phyloP scores from a whole-genome alignment of 2,888 invertebrate genomes.

The Limenitis camilla region DNA sequence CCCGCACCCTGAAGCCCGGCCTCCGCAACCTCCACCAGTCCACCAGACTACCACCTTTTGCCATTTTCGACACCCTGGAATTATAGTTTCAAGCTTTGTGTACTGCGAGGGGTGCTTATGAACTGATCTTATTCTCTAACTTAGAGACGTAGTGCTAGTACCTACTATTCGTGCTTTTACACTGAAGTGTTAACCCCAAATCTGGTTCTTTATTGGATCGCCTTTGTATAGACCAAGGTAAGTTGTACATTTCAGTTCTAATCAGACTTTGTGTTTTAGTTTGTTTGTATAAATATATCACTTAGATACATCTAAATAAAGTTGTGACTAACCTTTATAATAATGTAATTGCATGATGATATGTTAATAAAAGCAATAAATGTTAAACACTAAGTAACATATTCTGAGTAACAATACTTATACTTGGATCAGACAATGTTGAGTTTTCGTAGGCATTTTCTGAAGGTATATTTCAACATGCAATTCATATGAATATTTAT shows the following conservation, averaged over 20 bases:
- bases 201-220: conserved; percentile 68
- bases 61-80: conserved; percentile 37
- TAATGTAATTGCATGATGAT: conserved; percentile 15
- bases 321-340: conserved; percentile 24
- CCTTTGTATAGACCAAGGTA: conserved; percentile 52
- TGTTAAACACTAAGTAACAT: neutral
- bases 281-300: conserved; percentile 15
- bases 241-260: conserved; percentile 31
- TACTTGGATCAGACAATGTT: no score
- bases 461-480: no score
- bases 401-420: no score
- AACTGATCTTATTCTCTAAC: conserved; percentile 47
- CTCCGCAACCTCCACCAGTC: conserved; percentile 35
- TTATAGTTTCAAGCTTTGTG: conserved; percentile 40
- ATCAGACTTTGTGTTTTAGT: conserved; percentile 5
- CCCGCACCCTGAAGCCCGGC: conserved; percentile 51
- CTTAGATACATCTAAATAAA: conserved; percentile 11
- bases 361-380: conserved; percentile 13
- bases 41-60: conserved; percentile 26
- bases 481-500: no score
- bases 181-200: conserved; percentile 67
- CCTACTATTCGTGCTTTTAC: conserved; percentile 65
- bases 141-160: conserved; percentile 63
- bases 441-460: no score
- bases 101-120: conserved; percentile 39